Conservation (phyloP, 2,888 invertebrate species). For the Xestia xanthographa region DNA sequence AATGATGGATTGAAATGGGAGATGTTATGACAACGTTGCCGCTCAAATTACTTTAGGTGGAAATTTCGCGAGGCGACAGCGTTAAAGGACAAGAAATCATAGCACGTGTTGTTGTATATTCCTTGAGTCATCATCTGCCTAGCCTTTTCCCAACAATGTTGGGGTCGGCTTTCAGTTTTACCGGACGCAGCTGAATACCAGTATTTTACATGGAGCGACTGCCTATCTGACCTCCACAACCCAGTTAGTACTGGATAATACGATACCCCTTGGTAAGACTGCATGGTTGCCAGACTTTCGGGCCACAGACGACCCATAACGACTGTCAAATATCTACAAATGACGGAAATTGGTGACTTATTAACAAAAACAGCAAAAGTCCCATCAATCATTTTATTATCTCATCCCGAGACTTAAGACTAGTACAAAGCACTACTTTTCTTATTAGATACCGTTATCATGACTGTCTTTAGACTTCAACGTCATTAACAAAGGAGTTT, state of each 20-base stretch:
- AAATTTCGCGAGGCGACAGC: background rate
- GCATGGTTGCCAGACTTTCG: background rate
- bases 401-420: conserved; percentile 68
- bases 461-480: conserved; percentile 52
- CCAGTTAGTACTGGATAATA: background rate
- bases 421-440: conserved; percentile 67
- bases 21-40: background rate
- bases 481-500: conserved; percentile 43
- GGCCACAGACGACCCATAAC: background rate
- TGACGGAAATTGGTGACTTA: background rate
- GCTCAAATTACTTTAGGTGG: background rate
- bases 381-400: conserved; percentile 61
- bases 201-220: background rate
- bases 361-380: conserved; percentile 31
- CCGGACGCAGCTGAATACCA: background rate
- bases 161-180: background rate
- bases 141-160: background rate
- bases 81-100: background rate
- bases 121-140: background rate
- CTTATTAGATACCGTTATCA: conserved; percentile 53
- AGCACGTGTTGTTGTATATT: background rate
- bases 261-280: background rate
- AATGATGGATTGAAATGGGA: background rate
- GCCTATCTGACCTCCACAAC: background rate
- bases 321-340: background rate